Conservation (phyloP, 1,140 invertebrate species). For the Bombus pyrosoma region DNA sequence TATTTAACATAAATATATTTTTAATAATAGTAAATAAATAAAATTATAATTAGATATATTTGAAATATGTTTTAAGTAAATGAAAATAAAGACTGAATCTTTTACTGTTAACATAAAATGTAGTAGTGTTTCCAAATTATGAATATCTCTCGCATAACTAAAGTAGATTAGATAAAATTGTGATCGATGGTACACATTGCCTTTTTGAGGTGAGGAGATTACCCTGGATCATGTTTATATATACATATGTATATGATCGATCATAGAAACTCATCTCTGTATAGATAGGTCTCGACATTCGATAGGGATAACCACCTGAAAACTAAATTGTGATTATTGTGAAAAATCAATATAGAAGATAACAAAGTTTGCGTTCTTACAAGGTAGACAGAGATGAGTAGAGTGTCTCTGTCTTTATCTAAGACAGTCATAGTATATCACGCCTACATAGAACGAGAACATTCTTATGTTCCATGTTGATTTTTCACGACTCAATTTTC, state of each 20-base stretch:
- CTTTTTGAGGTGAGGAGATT: neutral
- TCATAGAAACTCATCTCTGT: too few relatives aligned
- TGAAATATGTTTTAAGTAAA: conserved; percentile 4
- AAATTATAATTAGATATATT: conserved; percentile 9
- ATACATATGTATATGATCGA: neutral
- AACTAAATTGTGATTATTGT: too few relatives aligned
- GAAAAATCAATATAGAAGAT: too few relatives aligned
- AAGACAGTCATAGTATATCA: too few relatives aligned
- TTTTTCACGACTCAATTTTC: too few relatives aligned
- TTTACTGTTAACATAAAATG: neutral
- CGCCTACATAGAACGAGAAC: too few relatives aligned
- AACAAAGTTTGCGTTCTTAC: too few relatives aligned
- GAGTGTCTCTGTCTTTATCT: too few relatives aligned
- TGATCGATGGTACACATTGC: neutral
- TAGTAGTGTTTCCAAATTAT: neutral
- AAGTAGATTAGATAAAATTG: neutral
- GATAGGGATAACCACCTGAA: too few relatives aligned
- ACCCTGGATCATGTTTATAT: neutral
- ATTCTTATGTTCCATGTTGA: too few relatives aligned
- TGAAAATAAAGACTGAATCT: conserved; percentile 20
- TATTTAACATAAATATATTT: conserved; percentile 8
- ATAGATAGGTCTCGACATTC: too few relatives aligned
- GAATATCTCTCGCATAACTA: neutral
- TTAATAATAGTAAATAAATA: neutral
- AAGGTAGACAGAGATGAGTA: too few relatives aligned